Conservation (phyloP, 2,797 vertebrate genomes). For the Micropoecilia bifurca region DNA sequence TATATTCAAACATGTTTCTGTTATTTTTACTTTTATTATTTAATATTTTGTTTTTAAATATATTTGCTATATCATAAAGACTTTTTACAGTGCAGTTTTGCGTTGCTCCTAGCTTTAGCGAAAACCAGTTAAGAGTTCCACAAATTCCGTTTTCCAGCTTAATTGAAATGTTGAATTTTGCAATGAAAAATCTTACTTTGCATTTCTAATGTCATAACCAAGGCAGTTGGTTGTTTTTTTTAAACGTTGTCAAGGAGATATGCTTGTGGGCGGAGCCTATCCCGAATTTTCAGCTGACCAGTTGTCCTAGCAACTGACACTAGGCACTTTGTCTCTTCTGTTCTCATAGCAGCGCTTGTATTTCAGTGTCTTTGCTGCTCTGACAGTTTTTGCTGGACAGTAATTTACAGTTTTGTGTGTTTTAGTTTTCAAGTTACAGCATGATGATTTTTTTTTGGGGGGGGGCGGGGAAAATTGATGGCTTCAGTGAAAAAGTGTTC, state of each 20-base stretch:
- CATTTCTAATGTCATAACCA: neutral
- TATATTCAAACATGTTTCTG: neutral
- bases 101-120: neutral
- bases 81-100: neutral
- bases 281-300: neutral
- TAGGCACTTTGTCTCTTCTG: neutral
- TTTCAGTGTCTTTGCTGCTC: neutral
- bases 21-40: neutral
- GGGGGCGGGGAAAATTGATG: neutral
- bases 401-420: neutral
- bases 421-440: neutral
- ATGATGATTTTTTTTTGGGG: neutral
- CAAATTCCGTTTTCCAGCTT: neutral
- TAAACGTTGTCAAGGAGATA: neutral
- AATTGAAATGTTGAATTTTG: neutral
- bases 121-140: neutral
- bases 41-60: neutral
- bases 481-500: neutral
- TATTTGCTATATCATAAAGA: neutral
- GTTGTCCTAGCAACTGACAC: neutral
- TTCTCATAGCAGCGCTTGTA: neutral
- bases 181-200: neutral
- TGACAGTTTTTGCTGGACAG: neutral
- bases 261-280: neutral
- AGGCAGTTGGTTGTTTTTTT: neutral